Evolutionary conservation across 2,888 invertebrate genomes (phyloP).

Genomic region (Eudemis profundana): DNA sequence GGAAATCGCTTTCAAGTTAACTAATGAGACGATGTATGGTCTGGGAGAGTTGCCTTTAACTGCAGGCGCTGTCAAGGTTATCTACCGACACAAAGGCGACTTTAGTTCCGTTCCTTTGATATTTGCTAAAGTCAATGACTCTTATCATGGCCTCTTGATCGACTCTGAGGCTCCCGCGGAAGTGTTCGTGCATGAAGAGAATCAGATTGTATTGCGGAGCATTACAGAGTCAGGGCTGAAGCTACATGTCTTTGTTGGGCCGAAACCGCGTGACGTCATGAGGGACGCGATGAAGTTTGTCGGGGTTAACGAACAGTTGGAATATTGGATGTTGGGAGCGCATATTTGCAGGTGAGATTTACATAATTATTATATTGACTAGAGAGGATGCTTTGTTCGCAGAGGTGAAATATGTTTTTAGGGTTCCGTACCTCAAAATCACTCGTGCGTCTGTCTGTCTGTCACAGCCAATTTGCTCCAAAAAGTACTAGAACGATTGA

Average conservation of each 20-base stretch:
- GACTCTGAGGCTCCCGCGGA: constrained; percentile 84
- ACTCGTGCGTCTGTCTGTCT: too few relatives aligned
- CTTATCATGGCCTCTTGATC: constrained; percentile 85
- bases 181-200: constrained; percentile 79
- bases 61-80: constrained; percentile 63
- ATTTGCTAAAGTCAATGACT: constrained; percentile 78
- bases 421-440: too few relatives aligned
- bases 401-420: too few relatives aligned
- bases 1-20: constrained; percentile 85
- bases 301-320: constrained; percentile 58
- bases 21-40: constrained; percentile 83
- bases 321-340: constrained; percentile 80
- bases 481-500: too few relatives aligned
- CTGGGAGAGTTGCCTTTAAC: constrained; percentile 80
- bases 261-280: constrained; percentile 72
- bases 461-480: too few relatives aligned
- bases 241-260: constrained; percentile 75
- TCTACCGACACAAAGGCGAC: constrained; percentile 78
- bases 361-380: too few relatives aligned
- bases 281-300: constrained; percentile 64
- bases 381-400: too few relatives aligned
- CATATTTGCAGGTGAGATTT: constrained; percentile 76
- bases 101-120: constrained; percentile 80
- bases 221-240: constrained; percentile 75
- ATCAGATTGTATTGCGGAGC: constrained; percentile 83